Evolutionary conservation across 2,797 vertebrate genomes (phyloP), one percentile per base, ranked within the genome.

Genomic region (Rousettus madagascariensis): DNA sequence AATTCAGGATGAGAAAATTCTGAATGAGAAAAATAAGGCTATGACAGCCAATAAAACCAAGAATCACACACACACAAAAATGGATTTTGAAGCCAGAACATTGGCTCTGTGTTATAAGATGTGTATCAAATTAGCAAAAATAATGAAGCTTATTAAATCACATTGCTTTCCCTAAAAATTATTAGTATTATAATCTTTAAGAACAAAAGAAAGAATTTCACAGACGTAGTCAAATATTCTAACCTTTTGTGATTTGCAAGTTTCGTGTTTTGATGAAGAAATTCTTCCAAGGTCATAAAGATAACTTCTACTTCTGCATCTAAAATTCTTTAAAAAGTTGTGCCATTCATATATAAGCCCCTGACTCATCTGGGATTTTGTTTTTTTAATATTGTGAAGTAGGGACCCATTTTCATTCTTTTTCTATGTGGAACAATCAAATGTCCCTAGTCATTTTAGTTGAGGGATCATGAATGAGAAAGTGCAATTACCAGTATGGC

Each of bases 121-220:
- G 43, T 86, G 22, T 13, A 93, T 4, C 12, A 53, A 93, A 91
- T 75, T 51, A 87, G 57, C 65, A 93, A 69, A 96, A 87, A 95
- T 75, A 74, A 91, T 85, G 41, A 87, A 75, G 24, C 3, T 55
- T 77, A 71, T 43, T 71, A 95, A 96, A 38, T 66, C n/a, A 49
- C 13, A 83, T 82, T 53, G 3, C n/a, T 92, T 61, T 46, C 59
- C 33, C 15, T 84, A 79, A 87, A 83, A 68, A 24, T 49, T 84
- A 2, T 65, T 87, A 49, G 1, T 26, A 57, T 75, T 63, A 53
- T 24, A 63, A 71, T 49, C 74, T 72, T 87, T 53, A 75, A 83
- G 22, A 94, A 68, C 11, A 15, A 11, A 7, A 57, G 33, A 28
- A 24, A 59, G 24, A 53, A 26, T 49, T 49, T 94, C 36, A 84